These are phyloP conservation scores for Crepidodera aurea DNA, from an alignment of 2,888 invertebrate species.

Conservation along the genomic window DNA sequence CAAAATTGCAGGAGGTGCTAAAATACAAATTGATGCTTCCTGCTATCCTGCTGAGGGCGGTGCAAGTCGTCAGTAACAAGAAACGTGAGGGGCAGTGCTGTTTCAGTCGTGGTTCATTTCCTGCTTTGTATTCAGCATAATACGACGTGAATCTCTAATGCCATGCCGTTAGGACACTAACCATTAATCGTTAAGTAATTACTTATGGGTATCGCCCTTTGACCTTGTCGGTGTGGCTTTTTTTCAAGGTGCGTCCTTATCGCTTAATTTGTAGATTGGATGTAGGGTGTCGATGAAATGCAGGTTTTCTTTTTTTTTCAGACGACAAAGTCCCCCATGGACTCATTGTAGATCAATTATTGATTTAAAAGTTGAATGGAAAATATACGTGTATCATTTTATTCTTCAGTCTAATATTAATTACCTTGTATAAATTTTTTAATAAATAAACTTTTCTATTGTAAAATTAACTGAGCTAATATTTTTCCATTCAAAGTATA, in stretches of 20 bases:
- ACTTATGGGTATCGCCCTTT: constrained; percentile 5
- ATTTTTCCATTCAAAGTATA: too few relatives aligned
- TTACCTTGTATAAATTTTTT: too few relatives aligned
- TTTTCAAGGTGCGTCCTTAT: neutral
- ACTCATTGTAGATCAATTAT: too few relatives aligned
- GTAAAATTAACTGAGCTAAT: too few relatives aligned
- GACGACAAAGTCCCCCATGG: too few relatives aligned
- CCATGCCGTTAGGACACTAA: neutral
- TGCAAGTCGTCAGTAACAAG: neutral
- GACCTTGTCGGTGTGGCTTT: neutral
- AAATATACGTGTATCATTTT: too few relatives aligned
- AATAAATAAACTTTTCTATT: too few relatives aligned
- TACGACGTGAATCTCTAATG: neutral
- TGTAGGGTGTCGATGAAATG: too few relatives aligned
- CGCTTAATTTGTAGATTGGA: neutral
- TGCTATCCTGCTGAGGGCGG: too few relatives aligned
- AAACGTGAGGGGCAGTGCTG: neutral
- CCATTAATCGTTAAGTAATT: constrained; percentile 2
- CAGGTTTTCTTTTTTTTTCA: too few relatives aligned
- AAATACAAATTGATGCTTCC: constrained; percentile 1
- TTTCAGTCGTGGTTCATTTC: neutral
- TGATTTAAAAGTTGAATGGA: too few relatives aligned
- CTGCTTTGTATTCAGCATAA: constrained; percentile 8
- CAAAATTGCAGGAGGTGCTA: neutral
- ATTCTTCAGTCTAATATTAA: too few relatives aligned